Percentiles rank a stretch among this genome's conserved stretches.
These are phyloP conservation scores for Myrmophylax atrothorax DNA, from an alignment of 2,113 vertebrate genomes.

Conservation along the genomic window DNA sequence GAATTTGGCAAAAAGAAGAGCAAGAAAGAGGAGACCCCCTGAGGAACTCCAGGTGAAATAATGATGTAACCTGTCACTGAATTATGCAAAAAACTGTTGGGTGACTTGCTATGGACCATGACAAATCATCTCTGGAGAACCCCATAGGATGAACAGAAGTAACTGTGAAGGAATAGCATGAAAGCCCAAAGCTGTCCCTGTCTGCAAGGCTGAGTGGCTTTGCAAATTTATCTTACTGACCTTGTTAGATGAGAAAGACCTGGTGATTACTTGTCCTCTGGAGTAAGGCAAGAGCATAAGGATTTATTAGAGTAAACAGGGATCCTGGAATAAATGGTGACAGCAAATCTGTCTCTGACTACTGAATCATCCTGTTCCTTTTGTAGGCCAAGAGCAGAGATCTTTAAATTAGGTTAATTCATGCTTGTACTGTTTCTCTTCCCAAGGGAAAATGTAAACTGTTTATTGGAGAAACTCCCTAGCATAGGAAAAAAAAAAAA, in stretches of 20 bases:
- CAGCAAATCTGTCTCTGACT: not conserved
- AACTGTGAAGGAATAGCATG: not conserved
- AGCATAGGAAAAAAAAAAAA: not conserved
- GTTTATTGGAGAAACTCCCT: not conserved
- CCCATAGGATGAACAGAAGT: not conserved
- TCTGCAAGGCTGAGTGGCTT: not conserved
- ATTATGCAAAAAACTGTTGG: not conserved
- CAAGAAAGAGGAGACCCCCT: not conserved
- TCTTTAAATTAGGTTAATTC: conserved; percentile 7
- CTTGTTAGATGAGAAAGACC: not conserved
- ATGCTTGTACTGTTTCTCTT: not conserved
- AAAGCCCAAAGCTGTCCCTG: not conserved
- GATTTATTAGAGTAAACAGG: not conserved
- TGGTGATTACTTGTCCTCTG: not conserved
- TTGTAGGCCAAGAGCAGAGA: not conserved
- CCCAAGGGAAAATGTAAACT: not conserved
- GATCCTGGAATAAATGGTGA: not conserved
- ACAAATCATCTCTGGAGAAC: not conserved
- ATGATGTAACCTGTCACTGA: not conserved
- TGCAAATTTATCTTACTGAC: not conserved
- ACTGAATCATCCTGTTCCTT: not conserved
- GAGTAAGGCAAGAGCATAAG: not conserved
- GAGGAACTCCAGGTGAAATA: not conserved
- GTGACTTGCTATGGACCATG: not conserved
- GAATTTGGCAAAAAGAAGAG: not conserved